Percentiles rank a stretch among this genome's conserved stretches.
Evolutionary conservation across 1,140 invertebrate species (phyloP).

Genomic region (Triops cancriformis): DNA sequence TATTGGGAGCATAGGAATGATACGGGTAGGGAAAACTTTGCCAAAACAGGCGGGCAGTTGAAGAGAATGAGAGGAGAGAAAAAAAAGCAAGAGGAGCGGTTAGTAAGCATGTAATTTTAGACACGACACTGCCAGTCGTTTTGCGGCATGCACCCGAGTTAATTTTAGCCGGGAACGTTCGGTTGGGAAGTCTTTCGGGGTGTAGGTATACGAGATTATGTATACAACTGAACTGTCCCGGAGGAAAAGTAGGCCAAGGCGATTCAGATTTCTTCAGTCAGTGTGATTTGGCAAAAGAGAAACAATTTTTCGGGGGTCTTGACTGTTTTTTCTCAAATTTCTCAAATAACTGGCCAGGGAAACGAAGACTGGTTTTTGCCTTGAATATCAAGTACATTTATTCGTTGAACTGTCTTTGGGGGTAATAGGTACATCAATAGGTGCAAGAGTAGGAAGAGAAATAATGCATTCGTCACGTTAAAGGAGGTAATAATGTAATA

Average conservation of each 20-base stretch:
- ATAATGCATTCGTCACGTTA: too few relatives aligned
- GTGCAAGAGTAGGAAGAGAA: too few relatives aligned
- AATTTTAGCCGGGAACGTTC: background rate
- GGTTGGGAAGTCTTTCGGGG: background rate
- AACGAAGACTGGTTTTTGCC: too few relatives aligned
- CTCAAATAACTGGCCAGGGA: too few relatives aligned
- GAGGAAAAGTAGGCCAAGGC: slow-evolving; percentile 7
- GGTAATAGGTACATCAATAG: too few relatives aligned
- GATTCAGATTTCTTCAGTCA: background rate
- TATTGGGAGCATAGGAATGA: background rate
- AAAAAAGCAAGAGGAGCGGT: background rate
- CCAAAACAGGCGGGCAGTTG: background rate
- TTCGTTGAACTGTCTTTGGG: too few relatives aligned
- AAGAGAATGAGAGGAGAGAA: background rate
- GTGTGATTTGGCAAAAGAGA: background rate
- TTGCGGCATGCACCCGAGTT: background rate
- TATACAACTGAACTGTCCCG: background rate
- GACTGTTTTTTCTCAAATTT: too few relatives aligned
- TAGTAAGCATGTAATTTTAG: slow-evolving; percentile 14
- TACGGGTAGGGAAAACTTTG: background rate
- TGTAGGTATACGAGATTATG: slow-evolving; percentile 1
- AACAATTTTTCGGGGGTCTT: too few relatives aligned
- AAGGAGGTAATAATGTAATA: too few relatives aligned
- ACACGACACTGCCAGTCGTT: background rate
- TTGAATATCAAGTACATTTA: too few relatives aligned